Percentiles rank a stretch among this genome's conserved stretches.
These are phyloP conservation scores for Galerucella pusilla DNA, from an alignment of 2,888 invertebrate genomes.

Conservation along the genomic window DNA sequence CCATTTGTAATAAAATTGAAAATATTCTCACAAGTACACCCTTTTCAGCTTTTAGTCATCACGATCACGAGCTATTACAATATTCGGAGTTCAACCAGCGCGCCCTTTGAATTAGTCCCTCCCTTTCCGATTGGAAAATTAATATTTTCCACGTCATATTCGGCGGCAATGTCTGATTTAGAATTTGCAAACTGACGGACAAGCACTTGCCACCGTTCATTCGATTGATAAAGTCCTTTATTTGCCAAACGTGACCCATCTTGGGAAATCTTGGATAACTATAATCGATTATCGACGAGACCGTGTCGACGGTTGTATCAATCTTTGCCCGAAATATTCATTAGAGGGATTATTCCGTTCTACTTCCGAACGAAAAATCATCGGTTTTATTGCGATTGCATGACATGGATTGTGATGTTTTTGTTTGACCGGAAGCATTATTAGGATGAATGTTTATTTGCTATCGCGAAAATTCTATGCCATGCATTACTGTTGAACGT, in stretches of 20 bases:
- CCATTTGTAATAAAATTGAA: not conserved
- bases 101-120: not conserved
- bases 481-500: not conserved
- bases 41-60: slow-evolving; percentile 5
- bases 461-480: not conserved
- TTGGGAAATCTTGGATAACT: slow-evolving; percentile 30
- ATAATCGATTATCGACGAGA: slow-evolving; percentile 27
- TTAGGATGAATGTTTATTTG: slow-evolving; percentile 22
- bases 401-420: slow-evolving; percentile 19
- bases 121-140: slow-evolving; percentile 19
- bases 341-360: slow-evolving; percentile 16
- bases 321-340: slow-evolving; percentile 29
- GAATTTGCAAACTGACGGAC: slow-evolving; percentile 30
- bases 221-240: slow-evolving; percentile 35
- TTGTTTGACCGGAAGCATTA: slow-evolving; percentile 13
- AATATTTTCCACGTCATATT: slow-evolving; percentile 34
- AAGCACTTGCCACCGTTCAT: slow-evolving; percentile 27
- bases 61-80: slow-evolving; percentile 14
- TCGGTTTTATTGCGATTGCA: slow-evolving; percentile 22
- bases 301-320: slow-evolving; percentile 20
- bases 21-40: not conserved
- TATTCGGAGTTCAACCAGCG: not conserved
- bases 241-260: slow-evolving; percentile 35
- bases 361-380: slow-evolving; percentile 17
- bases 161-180: slow-evolving; percentile 21